Percentiles rank a stretch among this genome's conserved stretches.
phyloP scores from a whole-genome alignment of 2,113 vertebrate species.

The Pygoscelis adeliae region DNA sequence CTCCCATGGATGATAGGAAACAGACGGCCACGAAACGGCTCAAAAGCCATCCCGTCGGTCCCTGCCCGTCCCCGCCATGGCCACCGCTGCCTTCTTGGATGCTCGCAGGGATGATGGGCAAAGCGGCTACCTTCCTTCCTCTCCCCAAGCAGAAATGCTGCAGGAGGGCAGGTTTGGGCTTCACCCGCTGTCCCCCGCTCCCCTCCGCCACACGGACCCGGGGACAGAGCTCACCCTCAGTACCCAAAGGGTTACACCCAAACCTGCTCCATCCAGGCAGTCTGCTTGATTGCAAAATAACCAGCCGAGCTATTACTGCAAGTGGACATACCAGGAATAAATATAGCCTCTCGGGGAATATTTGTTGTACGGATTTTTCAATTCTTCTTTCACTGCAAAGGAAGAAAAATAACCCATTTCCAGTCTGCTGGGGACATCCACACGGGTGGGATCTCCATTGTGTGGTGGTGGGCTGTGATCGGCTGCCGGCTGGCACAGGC shows the following conservation, averaged over 20 bases:
- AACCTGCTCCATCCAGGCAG: constrained; percentile 14
- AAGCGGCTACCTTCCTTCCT: neutral
- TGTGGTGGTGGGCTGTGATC: neutral
- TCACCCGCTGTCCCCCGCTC: rapidly evolving
- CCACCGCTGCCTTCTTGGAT: neutral
- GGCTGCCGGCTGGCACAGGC: neutral
- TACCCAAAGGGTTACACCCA: constrained; percentile 30
- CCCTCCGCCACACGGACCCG: rapidly evolving
- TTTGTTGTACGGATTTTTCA: neutral
- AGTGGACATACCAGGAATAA: constrained; percentile 32
- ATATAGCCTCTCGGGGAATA: constrained; percentile 27
- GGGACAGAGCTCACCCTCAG: neutral
- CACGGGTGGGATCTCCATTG: neutral
- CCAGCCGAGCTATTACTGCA: neutral
- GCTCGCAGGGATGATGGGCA: neutral
- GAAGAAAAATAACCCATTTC: constrained; percentile 46
- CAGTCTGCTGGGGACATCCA: neutral
- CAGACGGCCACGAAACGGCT: neutral
- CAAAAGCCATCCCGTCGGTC: neutral
- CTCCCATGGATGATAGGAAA: neutral
- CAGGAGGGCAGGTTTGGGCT: neutral
- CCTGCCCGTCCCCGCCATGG: neutral
- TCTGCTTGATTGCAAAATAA: neutral
- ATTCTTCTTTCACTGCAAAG: neutral
- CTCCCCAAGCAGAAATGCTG: neutral